These are phyloP conservation scores for Lindbergichthys nudifrons DNA, from an alignment of 2,797 vertebrate genomes.

Conservation along the genomic window DNA sequence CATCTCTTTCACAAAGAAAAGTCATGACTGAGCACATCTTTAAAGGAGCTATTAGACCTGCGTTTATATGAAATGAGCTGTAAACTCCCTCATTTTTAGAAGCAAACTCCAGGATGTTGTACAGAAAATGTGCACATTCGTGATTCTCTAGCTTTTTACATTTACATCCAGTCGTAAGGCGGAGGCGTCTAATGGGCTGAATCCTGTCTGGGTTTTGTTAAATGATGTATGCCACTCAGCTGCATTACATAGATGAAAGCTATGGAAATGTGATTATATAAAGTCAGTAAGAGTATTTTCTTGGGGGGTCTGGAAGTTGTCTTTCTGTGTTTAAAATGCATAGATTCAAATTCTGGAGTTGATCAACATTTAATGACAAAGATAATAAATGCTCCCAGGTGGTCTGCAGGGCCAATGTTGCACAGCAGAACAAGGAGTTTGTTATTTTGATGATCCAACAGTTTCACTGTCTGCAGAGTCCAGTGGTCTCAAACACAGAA, in stretches of 20 bases:
- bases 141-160: constrained; percentile 19
- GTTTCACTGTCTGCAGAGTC: constrained; percentile 65
- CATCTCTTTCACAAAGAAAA: constrained; percentile 47
- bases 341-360: background rate
- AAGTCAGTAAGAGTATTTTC: constrained; percentile 18
- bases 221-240: constrained; percentile 32
- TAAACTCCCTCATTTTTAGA: constrained; percentile 25
- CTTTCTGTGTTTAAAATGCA: constrained; percentile 13
- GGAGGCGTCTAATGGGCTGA: constrained; percentile 32
- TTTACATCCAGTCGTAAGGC: constrained; percentile 24
- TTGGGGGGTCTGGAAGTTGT: constrained; percentile 21
- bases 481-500: constrained; percentile 70
- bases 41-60: constrained; percentile 59
- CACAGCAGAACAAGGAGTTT: constrained; percentile 68
- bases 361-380: constrained; percentile 28
- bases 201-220: constrained; percentile 34
- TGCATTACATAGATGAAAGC: constrained; percentile 38
- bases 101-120: constrained; percentile 26
- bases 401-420: constrained; percentile 47
- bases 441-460: constrained; percentile 71
- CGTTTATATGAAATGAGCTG: constrained; percentile 71
- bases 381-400: constrained; percentile 63
- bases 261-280: constrained; percentile 27
- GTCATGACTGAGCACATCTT: constrained; percentile 37
- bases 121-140: constrained; percentile 28